A percentile compares a stretch with the other conserved stretches of the same genome.
phyloP scores from a whole-genome alignment of 2,888 invertebrate genomes.

The Hirtodrosophila trivittata region DNA sequence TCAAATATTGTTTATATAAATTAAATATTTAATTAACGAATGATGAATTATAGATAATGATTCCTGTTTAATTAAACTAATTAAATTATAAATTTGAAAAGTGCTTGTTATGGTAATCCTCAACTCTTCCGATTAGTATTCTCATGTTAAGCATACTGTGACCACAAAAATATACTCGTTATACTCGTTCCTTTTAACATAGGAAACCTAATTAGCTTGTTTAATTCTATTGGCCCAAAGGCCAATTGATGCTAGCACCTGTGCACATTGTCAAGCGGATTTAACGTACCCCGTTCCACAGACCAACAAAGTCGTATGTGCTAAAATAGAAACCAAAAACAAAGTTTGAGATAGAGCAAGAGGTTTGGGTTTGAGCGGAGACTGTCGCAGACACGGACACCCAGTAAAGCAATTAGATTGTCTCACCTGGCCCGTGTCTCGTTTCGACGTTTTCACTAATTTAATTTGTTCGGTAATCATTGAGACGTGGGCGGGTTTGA shows the following conservation, averaged over 20 bases:
- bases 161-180: slow-evolving; percentile 25
- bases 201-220: slow-evolving; percentile 65
- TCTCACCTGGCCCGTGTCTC: slow-evolving; percentile 52
- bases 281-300: slow-evolving; percentile 42
- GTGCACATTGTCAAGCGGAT: slow-evolving; percentile 40
- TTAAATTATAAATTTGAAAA: no score
- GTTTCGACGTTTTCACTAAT: slow-evolving; percentile 67
- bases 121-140: no score
- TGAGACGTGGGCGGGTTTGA: slow-evolving; percentile 34
- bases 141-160: background rate
- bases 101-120: no score
- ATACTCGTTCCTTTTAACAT: slow-evolving; percentile 21
- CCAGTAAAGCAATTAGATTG: slow-evolving; percentile 64
- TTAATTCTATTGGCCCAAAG: slow-evolving; percentile 55
- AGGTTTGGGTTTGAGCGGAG: background rate
- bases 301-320: slow-evolving; percentile 20
- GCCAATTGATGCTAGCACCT: slow-evolving; percentile 69
- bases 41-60: no score
- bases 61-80: no score
- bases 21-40: no score
- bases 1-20: no score
- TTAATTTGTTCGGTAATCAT: slow-evolving; percentile 73
- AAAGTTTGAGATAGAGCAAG: slow-evolving; percentile 1
- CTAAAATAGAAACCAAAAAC: background rate
- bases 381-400: slow-evolving; percentile 2